Percentiles rank a stretch among this genome's conserved stretches.
These are phyloP conservation scores for Triops longicaudatus DNA, from an alignment of 1,140 invertebrate genomes.

Conservation along the genomic window DNA sequence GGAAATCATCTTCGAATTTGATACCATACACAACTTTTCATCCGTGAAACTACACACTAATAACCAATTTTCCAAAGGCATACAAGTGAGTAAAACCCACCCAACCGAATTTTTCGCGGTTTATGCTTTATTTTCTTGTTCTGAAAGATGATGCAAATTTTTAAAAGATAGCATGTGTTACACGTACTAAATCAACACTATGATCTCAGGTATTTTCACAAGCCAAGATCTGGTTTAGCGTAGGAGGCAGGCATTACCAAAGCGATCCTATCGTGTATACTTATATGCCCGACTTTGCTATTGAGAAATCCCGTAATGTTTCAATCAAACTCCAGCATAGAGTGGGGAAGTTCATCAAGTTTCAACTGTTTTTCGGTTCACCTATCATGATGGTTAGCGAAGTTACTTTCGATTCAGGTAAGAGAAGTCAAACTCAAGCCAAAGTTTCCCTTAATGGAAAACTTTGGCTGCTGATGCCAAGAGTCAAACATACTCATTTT, in stretches of 20 bases:
- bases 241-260: constrained; percentile 55
- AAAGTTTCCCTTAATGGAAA: no score
- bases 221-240: constrained; percentile 61
- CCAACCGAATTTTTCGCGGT: background rate
- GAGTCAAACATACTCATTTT: background rate
- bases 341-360: constrained; percentile 62
- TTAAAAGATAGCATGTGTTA: no score
- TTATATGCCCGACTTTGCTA: constrained; percentile 67
- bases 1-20: constrained; percentile 67
- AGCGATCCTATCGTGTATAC: constrained; percentile 53
- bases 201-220: constrained; percentile 53
- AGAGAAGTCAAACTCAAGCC: no score
- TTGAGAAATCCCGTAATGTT: constrained; percentile 74
- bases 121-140: no score
- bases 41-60: constrained; percentile 60
- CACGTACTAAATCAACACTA: no score
- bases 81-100: constrained; percentile 46
- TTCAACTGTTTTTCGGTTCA: constrained; percentile 73
- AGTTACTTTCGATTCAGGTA: constrained; percentile 68
- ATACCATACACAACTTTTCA: constrained; percentile 62
- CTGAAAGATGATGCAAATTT: no score
- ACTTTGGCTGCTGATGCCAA: background rate
- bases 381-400: constrained; percentile 84
- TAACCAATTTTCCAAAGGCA: constrained; percentile 54
- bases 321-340: constrained; percentile 69